Percentiles rank a stretch among this genome's conserved stretches.
Conservation (phyloP, 2,113 vertebrate genomes). For the Forbesichthys agassizii region DNA sequence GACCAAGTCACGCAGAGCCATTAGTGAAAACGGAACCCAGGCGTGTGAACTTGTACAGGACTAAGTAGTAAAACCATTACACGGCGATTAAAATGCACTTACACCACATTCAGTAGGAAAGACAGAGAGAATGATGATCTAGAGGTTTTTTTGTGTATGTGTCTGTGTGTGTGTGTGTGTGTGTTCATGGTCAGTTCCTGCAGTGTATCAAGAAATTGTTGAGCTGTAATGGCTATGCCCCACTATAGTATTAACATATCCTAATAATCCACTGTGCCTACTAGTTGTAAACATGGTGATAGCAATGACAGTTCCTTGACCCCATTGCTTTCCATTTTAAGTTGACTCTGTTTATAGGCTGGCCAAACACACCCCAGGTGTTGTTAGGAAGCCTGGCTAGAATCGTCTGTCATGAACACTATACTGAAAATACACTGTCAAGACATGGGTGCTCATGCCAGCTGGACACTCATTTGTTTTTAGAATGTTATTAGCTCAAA, state of each 20-base stretch:
- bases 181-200: constrained; percentile 12
- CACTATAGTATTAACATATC: constrained; percentile 13
- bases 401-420: constrained; percentile 54
- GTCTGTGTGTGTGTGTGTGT: not conserved
- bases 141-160: not conserved
- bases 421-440: constrained; percentile 43
- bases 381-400: constrained; percentile 51
- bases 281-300: no score
- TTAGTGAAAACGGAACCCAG: constrained; percentile 62
- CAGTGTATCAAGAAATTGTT: not conserved
- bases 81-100: constrained; percentile 53
- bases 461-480: constrained; percentile 29
- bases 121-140: constrained; percentile 7
- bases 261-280: constrained; percentile 8
- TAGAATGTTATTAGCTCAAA: not conserved
- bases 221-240: no score
- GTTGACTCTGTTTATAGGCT: constrained; percentile 67
- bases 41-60: constrained; percentile 43
- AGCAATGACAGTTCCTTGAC: no score
- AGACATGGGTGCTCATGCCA: constrained; percentile 25
- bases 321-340: constrained; percentile 62
- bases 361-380: constrained; percentile 72
- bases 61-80: constrained; percentile 56
- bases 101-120: constrained; percentile 18
- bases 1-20: constrained; percentile 63